Evolutionary conservation across 2,797 vertebrate species (phyloP), one percentile per base, ranked within the genome.

Genomic region (Notamacropus eugenii): DNA sequence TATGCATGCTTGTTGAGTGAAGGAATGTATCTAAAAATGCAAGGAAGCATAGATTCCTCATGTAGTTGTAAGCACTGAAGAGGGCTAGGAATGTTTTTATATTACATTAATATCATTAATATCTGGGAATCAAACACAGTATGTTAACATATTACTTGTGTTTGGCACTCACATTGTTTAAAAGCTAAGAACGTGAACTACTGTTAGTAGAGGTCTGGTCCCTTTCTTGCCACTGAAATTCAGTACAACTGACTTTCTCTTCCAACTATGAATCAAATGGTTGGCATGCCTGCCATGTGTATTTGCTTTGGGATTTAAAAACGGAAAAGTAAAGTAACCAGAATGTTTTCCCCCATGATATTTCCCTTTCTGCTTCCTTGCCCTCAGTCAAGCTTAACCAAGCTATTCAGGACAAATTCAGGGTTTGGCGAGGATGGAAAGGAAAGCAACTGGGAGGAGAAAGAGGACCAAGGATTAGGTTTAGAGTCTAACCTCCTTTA

Each of bases 301-400:
- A 52, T 74, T 56, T 58, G n/a, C 40, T 82, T 87, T 87, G 95
- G 91, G 34, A 96, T 94, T 93, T 90, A 52, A 55, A 90, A 93
- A 93, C 46, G 94, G 46, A 62, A 34, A 93, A 59, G 10, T 54
- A 5, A 91, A 55, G 91, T 34, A 87, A 28, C 46, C 28, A 87
- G 74, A 50, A 87, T 87, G 74, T 22, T 74, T 74, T n/a, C 62
- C 16, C 2, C n/a, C 34, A 22, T 87, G 74, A 50, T 82, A 82
- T 94, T 96, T n/a, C 28, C 55, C 55, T 50, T 52, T 87, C 12
- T 92, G 5, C 1, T 87, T 87, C 40, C 74, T 12, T 27, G 9
- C 74, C 40, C 10, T 11, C 74, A 87, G 31, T 74, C 92, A 98
- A 82, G 55, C 52, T 22, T 91, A 52, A 52, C 62, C 46, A 31